Evolutionary conservation across 2,797 vertebrate genomes (phyloP).

Genomic region (Simalia tracyae): DNA sequence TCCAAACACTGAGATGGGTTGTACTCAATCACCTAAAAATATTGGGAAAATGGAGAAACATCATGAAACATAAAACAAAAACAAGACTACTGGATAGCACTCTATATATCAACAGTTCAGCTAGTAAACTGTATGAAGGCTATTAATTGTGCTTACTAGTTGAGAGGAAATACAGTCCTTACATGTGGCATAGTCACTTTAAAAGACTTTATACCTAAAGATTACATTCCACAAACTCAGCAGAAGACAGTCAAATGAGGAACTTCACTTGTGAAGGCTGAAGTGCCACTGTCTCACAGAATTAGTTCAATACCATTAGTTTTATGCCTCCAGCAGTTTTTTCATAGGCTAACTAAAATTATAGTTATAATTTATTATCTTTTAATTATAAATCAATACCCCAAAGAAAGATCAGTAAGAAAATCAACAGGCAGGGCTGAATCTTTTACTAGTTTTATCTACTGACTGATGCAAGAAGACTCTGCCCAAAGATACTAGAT

Average conservation of each 20-base stretch:
- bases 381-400: not conserved
- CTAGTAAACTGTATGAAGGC: not conserved
- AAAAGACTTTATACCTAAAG: not conserved
- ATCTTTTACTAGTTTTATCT: not conserved
- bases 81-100: not conserved
- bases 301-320: not conserved
- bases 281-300: not conserved
- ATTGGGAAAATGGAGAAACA: conserved; percentile 17
- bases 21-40: conserved; percentile 92
- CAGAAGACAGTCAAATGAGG: not conserved
- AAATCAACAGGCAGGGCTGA: not conserved
- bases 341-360: not conserved
- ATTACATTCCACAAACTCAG: not conserved
- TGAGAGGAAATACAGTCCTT: not conserved
- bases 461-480: not conserved
- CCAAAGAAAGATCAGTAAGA: not conserved
- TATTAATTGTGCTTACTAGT: not conserved
- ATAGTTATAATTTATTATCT: too few relatives aligned
- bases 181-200: not conserved
- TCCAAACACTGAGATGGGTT: conserved; percentile 98
- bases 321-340: not conserved
- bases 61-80: not conserved
- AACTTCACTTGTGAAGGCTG: not conserved
- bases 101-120: not conserved
- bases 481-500: not conserved